Percentiles rank a stretch among this genome's conserved stretches.
phyloP scores from a whole-genome alignment of 2,888 invertebrate species.

The Folsomia manolachei region DNA sequence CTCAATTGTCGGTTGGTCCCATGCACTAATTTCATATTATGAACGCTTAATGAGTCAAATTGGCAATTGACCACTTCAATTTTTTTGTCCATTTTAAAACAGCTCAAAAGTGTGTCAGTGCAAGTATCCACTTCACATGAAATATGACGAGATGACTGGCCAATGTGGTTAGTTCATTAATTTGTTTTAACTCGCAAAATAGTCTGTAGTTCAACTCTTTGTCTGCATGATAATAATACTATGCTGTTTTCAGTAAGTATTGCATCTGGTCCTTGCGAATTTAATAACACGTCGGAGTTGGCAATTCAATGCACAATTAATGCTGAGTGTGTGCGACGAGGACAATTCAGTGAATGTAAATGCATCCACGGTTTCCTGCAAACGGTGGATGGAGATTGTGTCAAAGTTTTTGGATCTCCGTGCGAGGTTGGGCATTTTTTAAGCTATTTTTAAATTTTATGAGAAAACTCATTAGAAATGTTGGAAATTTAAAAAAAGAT shows the following conservation, averaged over 20 bases:
- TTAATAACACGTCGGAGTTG: constrained; percentile 36
- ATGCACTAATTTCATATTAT: background rate
- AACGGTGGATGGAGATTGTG: constrained; percentile 33
- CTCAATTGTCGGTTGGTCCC: constrained; percentile 25
- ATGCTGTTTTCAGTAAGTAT: constrained; percentile 21
- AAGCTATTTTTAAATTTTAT: background rate
- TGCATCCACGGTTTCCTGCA: constrained; percentile 38
- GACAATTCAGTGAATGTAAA: constrained; percentile 28
- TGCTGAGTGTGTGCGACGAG: constrained; percentile 33
- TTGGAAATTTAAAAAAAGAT: background rate
- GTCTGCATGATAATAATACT: no score
- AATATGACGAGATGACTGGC: constrained; percentile 27
- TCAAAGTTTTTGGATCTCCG: constrained; percentile 26
- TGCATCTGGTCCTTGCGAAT: constrained; percentile 31
- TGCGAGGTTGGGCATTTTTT: no score
- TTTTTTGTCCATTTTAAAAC: no score
- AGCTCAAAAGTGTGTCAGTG: constrained; percentile 36
- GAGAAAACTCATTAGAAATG: background rate
- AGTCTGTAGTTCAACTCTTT: no score
- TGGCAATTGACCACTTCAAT: no score
- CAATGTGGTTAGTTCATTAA: constrained; percentile 26
- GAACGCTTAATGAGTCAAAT: background rate
- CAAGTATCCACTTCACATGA: constrained; percentile 38
- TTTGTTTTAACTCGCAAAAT: no score
- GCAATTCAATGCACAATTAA: constrained; percentile 34